phyloP scores from a whole-genome alignment of 2,797 vertebrate species.

The Manis javanica region DNA sequence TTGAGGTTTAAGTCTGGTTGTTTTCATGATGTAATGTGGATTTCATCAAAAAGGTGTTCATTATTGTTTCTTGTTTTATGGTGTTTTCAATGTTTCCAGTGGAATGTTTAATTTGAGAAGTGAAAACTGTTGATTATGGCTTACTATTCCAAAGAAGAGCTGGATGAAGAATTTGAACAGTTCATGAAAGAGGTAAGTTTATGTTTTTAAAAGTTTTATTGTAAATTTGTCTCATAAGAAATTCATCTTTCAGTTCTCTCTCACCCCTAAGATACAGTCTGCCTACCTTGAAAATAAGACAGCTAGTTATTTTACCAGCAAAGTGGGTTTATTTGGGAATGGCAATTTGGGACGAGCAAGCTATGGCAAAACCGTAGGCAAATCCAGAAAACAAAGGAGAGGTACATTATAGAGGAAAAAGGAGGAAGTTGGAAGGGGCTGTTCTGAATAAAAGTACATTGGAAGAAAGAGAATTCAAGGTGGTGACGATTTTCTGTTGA shows the following conservation, averaged over 20 bases:
- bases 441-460: neutral
- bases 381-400: neutral
- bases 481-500: neutral
- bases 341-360: neutral
- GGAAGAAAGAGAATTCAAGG: neutral
- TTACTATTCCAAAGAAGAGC: slow-evolving; percentile 90
- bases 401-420: neutral
- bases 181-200: slow-evolving; percentile 95
- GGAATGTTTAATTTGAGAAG: slow-evolving; percentile 55
- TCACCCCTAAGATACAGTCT: neutral
- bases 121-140: slow-evolving; percentile 87
- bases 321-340: neutral
- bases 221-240: neutral
- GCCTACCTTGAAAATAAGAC: neutral
- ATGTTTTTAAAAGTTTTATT: slow-evolving; percentile 40
- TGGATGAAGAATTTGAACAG: slow-evolving; percentile 96
- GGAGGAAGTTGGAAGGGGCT: neutral
- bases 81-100: slow-evolving; percentile 8
- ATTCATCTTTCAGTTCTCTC: neutral
- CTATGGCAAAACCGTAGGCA: neutral
- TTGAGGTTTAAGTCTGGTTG: neutral
- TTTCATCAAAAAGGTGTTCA: slow-evolving; percentile 51
- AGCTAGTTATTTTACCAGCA: neutral
- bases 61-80: slow-evolving; percentile 61
- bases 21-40: slow-evolving; percentile 40